phyloP scores from a whole-genome alignment of 2,888 invertebrate genomes.

The Amiota minor region DNA sequence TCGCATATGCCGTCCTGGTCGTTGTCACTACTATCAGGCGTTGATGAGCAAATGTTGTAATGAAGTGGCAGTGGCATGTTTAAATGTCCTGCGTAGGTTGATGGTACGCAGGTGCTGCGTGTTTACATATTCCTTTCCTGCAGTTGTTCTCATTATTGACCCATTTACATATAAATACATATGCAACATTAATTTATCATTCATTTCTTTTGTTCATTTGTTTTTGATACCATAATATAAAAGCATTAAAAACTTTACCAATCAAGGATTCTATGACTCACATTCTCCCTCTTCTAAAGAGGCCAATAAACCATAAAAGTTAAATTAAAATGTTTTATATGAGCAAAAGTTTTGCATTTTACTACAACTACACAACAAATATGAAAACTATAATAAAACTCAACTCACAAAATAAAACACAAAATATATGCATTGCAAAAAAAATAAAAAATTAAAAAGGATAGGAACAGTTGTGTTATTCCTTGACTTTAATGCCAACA shows the following conservation, averaged over 20 bases:
- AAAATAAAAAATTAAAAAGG: conserved; percentile 31
- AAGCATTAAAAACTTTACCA: conserved; percentile 20
- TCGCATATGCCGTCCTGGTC: not conserved
- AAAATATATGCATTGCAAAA: conserved; percentile 30
- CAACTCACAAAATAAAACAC: conserved; percentile 20
- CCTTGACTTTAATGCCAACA: conserved; percentile 36
- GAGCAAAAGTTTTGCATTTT: conserved; percentile 53
- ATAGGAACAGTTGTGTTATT: conserved; percentile 28
- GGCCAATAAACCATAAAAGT: conserved; percentile 43
- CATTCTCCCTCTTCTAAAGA: not conserved
- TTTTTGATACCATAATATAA: not conserved
- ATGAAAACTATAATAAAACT: not conserved
- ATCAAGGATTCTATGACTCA: conserved; percentile 3
- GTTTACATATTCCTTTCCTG: not conserved
- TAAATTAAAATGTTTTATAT: conserved; percentile 51
- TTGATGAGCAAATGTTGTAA: not conserved
- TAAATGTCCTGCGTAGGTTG: not conserved
- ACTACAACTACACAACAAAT: conserved; percentile 59
- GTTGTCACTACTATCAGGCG: too few species aligned
- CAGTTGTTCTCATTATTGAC: conserved; percentile 16
- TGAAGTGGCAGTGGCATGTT: not conserved
- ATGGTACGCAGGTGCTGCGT: not conserved
- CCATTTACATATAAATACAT: conserved; percentile 26
- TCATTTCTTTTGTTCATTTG: not conserved
- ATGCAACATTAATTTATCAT: conserved; percentile 14